phyloP scores from a whole-genome alignment of 2,888 invertebrate species.

The Cepaea hortensis region DNA sequence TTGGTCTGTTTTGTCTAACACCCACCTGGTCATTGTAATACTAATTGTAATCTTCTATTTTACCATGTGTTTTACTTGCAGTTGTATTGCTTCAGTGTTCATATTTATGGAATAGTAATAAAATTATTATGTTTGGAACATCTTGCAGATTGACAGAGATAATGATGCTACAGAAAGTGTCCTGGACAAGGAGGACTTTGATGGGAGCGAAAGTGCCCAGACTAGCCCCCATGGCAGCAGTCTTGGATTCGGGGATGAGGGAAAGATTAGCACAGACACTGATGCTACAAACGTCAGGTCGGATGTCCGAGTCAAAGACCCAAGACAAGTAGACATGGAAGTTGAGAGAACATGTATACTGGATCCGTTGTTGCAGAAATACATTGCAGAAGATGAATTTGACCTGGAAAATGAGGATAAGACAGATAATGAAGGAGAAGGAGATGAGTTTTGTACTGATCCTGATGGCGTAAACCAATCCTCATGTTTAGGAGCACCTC shows the following conservation, averaged over 20 bases:
- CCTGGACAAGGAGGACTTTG: not conserved
- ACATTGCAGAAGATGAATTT: conserved; percentile 45
- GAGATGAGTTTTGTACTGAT: not conserved
- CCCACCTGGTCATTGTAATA: too few species aligned
- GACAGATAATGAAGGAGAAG: conserved; percentile 15
- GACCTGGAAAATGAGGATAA: conserved; percentile 43
- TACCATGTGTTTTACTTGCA: too few species aligned
- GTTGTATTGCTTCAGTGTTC: too few species aligned
- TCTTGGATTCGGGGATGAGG: conserved; percentile 18
- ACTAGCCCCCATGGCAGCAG: conserved; percentile 26
- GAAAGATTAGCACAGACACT: not conserved
- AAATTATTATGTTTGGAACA: too few species aligned
- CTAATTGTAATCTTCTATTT: too few species aligned
- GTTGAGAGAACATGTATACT: not conserved
- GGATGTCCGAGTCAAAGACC: not conserved
- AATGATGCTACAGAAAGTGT: not conserved
- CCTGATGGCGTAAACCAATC: too few species aligned
- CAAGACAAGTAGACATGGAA: not conserved
- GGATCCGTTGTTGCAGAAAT: conserved; percentile 25
- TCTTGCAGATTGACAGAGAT: conserved; percentile 21
- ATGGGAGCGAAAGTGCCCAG: conserved; percentile 14
- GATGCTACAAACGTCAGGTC: not conserved
- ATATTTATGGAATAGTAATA: too few species aligned
- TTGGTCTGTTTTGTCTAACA: too few species aligned
- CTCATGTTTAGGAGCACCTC: too few species aligned